Base-by-base conservation (phyloP, 2,113 vertebrate species). In the Lanius collurio region DNA sequence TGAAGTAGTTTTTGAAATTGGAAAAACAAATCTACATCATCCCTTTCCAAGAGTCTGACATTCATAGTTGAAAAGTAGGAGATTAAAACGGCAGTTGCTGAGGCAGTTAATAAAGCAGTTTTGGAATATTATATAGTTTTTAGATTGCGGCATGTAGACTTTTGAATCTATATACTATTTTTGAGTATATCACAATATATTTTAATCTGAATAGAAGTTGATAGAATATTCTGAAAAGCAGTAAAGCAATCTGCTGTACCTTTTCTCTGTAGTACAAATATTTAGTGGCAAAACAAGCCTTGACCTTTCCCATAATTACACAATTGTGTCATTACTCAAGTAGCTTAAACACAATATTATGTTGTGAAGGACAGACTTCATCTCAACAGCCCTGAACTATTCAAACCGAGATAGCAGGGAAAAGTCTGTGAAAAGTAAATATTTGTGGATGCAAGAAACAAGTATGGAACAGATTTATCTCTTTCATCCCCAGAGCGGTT, bases 401-500 rank as follows among this genome's bases (percentile, higher is more conserved):
- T 88, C 75, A 94, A 93, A 87, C 79, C 80, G 60, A 87, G 86
- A 89, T 73, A 60, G 83, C 3, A 3, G 78, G 35, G 68, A 13
- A 50, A 67, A 86, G 52, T 42, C 87, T 94, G 70, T 47, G 63
- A 83, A 59, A 91, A 96, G 89, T 87, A 97, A 93, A 95, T 86
- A 94, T 96, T 97, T 94, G 91, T 90, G 49, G 30, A 86, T 91
- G 55, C 89, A 79, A 83, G 85, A 93, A 94, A 90, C 80, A 79
- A 92, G 70, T 49, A 63, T 70, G 85, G 94, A 81, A 95, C 95
- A 90, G 76, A 63, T 63, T 86, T 12, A 4, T 46, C 39, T 47
- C 31, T 83, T 69, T 49, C 3, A 1, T 55, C 46, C 62, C 46
- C 79, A 60, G 69, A 92, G 87, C 69, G 52, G 68, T 8, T n/a